Percentiles rank a stretch among this genome's conserved stretches.
These are phyloP conservation scores for Tenualosa thibaudeaui DNA, from an alignment of 2,797 vertebrate genomes.

Conservation along the genomic window DNA sequence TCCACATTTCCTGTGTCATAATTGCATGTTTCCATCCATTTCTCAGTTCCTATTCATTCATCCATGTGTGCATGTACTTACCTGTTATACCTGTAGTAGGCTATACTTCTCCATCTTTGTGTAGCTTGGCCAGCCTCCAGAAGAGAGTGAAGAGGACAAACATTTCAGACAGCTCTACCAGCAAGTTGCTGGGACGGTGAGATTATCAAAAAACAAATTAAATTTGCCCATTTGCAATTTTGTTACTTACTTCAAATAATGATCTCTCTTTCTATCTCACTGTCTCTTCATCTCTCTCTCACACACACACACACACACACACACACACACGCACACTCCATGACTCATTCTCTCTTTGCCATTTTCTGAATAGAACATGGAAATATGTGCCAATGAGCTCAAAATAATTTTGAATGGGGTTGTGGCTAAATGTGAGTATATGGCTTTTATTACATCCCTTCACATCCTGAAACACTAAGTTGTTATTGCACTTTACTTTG, in stretches of 20 bases:
- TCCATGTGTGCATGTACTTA: not conserved
- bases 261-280: not conserved
- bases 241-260: too few species aligned
- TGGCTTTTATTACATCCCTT: not conserved
- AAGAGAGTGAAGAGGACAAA: slow-evolving; percentile 84
- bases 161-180: slow-evolving; percentile 87
- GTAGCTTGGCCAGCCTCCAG: slow-evolving; percentile 66
- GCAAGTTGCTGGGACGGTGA: slow-evolving; percentile 91
- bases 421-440: slow-evolving; percentile 84
- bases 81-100: not conserved
- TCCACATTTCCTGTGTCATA: not conserved
- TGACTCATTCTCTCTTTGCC: not conserved
- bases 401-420: slow-evolving; percentile 86
- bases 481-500: not conserved
- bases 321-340: not conserved
- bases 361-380: slow-evolving; percentile 84
- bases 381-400: slow-evolving; percentile 92
- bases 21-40: not conserved
- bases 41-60: not conserved
- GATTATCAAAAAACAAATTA: slow-evolving; percentile 41
- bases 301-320: not conserved
- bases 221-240: too few species aligned
- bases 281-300: not conserved
- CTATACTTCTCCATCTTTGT: slow-evolving; percentile 38
- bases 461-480: not conserved